phyloP scores from a whole-genome alignment of 2,113 vertebrate genomes.

The Entelurus aequoreus region DNA sequence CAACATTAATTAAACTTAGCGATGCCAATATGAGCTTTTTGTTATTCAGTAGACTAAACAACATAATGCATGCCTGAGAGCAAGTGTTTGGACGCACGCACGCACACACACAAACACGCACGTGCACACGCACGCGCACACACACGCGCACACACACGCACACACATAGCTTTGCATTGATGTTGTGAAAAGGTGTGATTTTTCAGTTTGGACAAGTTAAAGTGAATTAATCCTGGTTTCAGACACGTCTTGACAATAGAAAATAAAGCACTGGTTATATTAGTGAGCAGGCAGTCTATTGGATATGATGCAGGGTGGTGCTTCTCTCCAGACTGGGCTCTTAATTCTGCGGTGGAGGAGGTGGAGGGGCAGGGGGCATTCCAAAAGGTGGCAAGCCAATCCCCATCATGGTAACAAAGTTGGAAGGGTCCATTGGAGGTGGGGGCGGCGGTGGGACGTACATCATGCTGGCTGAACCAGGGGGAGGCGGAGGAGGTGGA shows the following conservation, averaged over 20 bases:
- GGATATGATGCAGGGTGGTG: slow-evolving; percentile 23
- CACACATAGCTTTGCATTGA: slow-evolving; percentile 18
- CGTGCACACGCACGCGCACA: slow-evolving; percentile 10
- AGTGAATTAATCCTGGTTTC: slow-evolving; percentile 35
- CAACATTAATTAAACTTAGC: slow-evolving; percentile 13
- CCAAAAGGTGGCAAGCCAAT: slow-evolving; percentile 88
- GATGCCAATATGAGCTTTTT: slow-evolving; percentile 13
- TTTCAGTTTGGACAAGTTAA: slow-evolving; percentile 52
- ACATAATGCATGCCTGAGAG: slow-evolving; percentile 11
- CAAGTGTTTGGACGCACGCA: slow-evolving; percentile 2
- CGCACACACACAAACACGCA: not conserved
- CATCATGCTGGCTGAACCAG: slow-evolving; percentile 86
- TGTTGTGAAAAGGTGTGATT: slow-evolving; percentile 55
- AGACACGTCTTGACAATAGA: slow-evolving; percentile 42
- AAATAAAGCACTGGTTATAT: slow-evolving; percentile 60
- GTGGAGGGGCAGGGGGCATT: slow-evolving; percentile 88
- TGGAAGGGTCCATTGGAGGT: slow-evolving; percentile 89
- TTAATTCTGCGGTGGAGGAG: slow-evolving; percentile 88
- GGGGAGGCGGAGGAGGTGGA: slow-evolving; percentile 85
- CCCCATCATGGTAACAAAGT: slow-evolving; percentile 93
- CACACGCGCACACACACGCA: not conserved
- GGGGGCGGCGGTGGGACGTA: slow-evolving; percentile 85
- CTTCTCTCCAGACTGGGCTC: slow-evolving; percentile 15
- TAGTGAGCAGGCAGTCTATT: slow-evolving; percentile 37
- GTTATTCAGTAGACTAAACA: slow-evolving; percentile 28